Base-by-base conservation (phyloP, 2,797 vertebrate species). In the Fundulus diaphanus region DNA sequence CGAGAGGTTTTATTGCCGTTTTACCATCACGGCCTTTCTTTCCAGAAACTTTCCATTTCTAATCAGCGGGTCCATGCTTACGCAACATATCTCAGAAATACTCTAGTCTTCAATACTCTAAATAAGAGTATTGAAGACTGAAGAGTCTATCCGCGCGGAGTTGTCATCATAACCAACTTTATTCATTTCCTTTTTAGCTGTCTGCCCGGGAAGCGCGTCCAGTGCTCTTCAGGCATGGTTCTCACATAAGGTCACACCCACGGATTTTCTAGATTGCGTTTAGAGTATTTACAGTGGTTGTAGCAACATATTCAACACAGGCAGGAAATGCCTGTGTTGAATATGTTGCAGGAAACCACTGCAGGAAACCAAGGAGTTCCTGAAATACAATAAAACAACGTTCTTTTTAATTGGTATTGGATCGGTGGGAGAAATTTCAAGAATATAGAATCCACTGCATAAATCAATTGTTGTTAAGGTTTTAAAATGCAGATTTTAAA, bases 171-270 rank as follows among this genome's bases (percentile, higher is more conserved):
- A 72, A 65, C 48, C 24, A 8, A 9, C 37, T 56, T 16, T 22
- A 80, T 75, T 68, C 51, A 73, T 22, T 33, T n/a, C n/a, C n/a
- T n/a, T n/a, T n/a, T n/a, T 1, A 31, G 63, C 68, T 3, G 65
- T 48, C 16, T 18, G 74, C 3, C 33, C n/a, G 27, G 33, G 35
- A 76, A n/a, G 61, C 46, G 33, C 8, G 20, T 52, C 52, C 31
- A 24, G 9, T 48, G 16, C 29, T 46, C 33, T 75, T 74, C 66
- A 65, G 7, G 13, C 40, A 7, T 31, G 16, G 16, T 31, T 8
- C 7, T 3, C 12, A n/a, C 5, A 69, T 59, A 4, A 56, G 12
- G 27, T 40, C 71, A n/a, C 48, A 24, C 27, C 40, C 54, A 29
- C 33, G 65, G 27, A 72, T 59, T 76, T 66, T 70, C 49, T 33